These are phyloP conservation scores for Bucco capensis DNA, from an alignment of 2,113 vertebrate species.

Conservation along the genomic window DNA sequence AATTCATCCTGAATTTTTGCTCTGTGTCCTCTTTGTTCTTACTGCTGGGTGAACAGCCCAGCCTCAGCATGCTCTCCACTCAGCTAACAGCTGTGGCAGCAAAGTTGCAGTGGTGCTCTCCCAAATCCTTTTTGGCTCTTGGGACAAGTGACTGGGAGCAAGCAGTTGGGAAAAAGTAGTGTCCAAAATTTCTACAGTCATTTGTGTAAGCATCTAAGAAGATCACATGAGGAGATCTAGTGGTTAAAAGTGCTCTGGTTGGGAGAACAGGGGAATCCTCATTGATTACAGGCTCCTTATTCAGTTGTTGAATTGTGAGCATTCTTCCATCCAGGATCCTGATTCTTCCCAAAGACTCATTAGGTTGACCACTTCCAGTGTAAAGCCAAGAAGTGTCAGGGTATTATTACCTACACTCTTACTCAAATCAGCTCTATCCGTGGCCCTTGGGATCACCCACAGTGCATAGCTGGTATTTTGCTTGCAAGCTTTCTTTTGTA, in stretches of 20 bases:
- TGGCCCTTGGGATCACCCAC: too few relatives aligned
- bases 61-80: background rate
- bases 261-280: background rate
- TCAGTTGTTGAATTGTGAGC: background rate
- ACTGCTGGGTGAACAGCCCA: background rate
- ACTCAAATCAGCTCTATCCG: background rate
- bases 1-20: background rate
- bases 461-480: background rate
- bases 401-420: background rate
- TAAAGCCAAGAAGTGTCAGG: background rate
- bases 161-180: background rate
- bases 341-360: background rate
- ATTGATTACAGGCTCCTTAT: background rate
- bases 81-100: rapidly evolving
- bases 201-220: background rate
- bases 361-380: background rate
- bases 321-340: rapidly evolving
- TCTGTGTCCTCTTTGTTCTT: background rate
- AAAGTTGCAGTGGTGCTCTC: background rate
- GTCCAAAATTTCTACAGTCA: background rate
- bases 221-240: background rate
- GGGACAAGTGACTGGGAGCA: background rate
- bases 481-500: background rate
- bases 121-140: background rate
- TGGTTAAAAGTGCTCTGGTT: background rate